phyloP scores from a whole-genome alignment of 2,888 invertebrate genomes.

The Ferdinandea cuprea region DNA sequence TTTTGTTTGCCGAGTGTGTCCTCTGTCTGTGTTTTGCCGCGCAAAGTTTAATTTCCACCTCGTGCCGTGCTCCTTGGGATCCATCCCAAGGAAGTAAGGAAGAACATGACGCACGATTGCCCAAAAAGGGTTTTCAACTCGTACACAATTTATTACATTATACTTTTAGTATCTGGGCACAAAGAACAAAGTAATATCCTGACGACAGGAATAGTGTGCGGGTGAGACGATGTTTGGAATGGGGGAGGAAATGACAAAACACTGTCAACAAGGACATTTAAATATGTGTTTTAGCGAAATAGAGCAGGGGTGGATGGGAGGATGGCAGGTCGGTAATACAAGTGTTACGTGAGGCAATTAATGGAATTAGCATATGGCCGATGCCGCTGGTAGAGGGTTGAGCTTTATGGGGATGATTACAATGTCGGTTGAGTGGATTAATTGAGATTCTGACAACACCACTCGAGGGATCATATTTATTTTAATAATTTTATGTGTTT shows the following conservation, averaged over 20 bases:
- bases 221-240: not conserved
- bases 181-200: conserved; percentile 66
- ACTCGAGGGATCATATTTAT: conserved; percentile 69
- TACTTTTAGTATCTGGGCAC: conserved; percentile 47
- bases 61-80: conserved; percentile 20
- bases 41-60: conserved; percentile 60
- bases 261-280: conserved; percentile 71
- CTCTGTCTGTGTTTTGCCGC: conserved; percentile 14
- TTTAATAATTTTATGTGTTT: conserved; percentile 69
- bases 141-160: conserved; percentile 66
- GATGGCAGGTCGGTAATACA: not conserved
- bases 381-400: not conserved
- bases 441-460: conserved; percentile 69
- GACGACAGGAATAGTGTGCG: conserved; percentile 59
- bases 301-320: not conserved
- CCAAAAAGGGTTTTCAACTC: conserved; percentile 64
- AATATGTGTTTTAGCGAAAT: conserved; percentile 49
- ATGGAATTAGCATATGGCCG: conserved; percentile 69
- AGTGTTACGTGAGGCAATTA: conserved; percentile 72
- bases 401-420: conserved; percentile 62
- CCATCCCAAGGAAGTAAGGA: not conserved
- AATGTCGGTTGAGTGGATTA: conserved; percentile 69
- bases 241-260: conserved; percentile 65
- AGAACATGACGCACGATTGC: conserved; percentile 63
- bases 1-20: not conserved